Conservation (phyloP, 2,888 invertebrate genomes). For the Andrena haemorrhoa region DNA sequence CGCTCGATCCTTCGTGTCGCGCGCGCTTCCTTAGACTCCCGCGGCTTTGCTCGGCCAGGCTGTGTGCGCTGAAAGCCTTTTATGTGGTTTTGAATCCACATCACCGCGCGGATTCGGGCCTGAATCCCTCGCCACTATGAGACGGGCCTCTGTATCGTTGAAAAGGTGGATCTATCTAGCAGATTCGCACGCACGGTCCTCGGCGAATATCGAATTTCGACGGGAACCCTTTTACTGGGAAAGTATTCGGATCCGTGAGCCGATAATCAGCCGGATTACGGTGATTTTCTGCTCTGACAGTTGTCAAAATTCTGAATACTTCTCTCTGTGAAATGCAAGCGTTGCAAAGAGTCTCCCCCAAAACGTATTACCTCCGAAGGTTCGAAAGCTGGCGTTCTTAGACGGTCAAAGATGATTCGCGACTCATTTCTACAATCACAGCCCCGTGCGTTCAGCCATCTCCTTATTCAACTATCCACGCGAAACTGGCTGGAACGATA, state of each 20-base stretch:
- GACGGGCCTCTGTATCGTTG: slow-evolving; percentile 3
- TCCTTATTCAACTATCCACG: no score
- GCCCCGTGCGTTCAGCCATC: no score
- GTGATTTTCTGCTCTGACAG: slow-evolving; percentile 4
- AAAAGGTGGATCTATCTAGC: slow-evolving; percentile 2
- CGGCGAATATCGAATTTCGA: slow-evolving; percentile 30
- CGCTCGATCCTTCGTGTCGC: slow-evolving; percentile 45
- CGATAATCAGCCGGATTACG: not conserved
- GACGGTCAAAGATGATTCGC: no score
- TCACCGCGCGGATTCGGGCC: slow-evolving; percentile 11
- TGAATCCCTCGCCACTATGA: slow-evolving; percentile 19
- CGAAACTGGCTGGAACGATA: no score
- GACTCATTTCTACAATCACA: no score
- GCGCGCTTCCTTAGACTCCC: not conserved
- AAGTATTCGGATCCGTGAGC: not conserved
- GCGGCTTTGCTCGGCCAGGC: slow-evolving; percentile 17
- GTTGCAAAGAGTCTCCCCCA: not conserved
- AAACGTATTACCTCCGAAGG: no score
- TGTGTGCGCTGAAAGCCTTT: slow-evolving; percentile 51
- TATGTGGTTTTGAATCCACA: slow-evolving; percentile 55
- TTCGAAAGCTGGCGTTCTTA: no score
- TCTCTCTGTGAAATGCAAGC: not conserved
- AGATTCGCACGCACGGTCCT: slow-evolving; percentile 15
- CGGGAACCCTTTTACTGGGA: not conserved
- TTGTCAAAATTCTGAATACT: not conserved